Evolutionary conservation across 2,888 invertebrate species (phyloP).

Genomic region (Folsomia candida): DNA sequence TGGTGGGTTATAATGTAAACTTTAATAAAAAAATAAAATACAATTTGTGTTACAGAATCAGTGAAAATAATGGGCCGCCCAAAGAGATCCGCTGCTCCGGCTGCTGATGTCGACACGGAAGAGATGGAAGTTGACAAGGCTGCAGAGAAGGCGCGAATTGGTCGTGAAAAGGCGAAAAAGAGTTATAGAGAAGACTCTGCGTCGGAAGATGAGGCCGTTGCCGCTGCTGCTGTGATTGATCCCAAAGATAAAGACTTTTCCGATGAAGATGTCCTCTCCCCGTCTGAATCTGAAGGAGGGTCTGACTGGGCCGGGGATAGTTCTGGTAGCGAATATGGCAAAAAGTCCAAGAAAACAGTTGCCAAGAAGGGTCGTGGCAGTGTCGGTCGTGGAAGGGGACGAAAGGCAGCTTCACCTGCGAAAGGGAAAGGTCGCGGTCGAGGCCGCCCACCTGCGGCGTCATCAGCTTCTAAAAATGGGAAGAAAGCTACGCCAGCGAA

Average conservation of each 20-base stretch:
- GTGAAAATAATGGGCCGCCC: conserved; percentile 33
- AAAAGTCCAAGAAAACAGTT: conserved; percentile 21
- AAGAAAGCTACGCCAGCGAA: conserved; percentile 34
- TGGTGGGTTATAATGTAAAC: too few relatives aligned
- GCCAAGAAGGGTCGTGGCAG: conserved; percentile 32
- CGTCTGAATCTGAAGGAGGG: conserved; percentile 27
- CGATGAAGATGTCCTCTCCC: conserved; percentile 13
- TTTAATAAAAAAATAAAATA: too few relatives aligned
- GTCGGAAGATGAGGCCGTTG: conserved; percentile 25
- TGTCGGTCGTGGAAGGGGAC: conserved; percentile 15
- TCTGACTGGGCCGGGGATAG: conserved; percentile 39
- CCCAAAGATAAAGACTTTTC: conserved; percentile 31
- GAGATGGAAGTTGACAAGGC: conserved; percentile 32
- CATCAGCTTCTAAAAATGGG: conserved; percentile 21
- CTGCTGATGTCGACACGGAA: conserved; percentile 21
- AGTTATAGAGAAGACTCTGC: conserved; percentile 38
- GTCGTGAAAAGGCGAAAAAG: conserved; percentile 31
- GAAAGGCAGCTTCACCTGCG: conserved; percentile 15
- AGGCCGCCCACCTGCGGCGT: conserved; percentile 28
- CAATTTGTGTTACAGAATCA: neutral
- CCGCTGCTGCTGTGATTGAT: neutral
- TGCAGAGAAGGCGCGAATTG: conserved; percentile 16
- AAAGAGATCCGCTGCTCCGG: conserved; percentile 23
- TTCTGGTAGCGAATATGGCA: conserved; percentile 43
- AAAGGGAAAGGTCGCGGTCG: conserved; percentile 25